A percentile compares a stretch with the other conserved stretches of the same genome.
phyloP scores from a whole-genome alignment of 2,888 invertebrate genomes.

The Drosophila multiciliata region DNA sequence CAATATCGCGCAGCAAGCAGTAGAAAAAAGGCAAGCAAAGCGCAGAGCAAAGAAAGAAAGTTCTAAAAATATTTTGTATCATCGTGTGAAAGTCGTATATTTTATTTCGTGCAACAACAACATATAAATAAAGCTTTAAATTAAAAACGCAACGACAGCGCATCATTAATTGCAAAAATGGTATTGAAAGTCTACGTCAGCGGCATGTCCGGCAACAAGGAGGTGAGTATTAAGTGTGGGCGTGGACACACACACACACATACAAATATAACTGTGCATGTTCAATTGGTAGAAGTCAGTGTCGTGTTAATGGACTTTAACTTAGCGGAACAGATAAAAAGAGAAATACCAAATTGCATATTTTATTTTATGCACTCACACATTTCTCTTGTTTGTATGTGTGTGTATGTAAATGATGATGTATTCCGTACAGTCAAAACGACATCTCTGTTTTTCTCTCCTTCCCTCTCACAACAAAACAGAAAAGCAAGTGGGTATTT shows the following conservation, averaged over 20 bases:
- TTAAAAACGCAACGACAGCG: slow-evolving; percentile 38
- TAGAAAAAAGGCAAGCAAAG: slow-evolving; percentile 36
- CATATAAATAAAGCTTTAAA: slow-evolving; percentile 48
- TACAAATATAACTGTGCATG: slow-evolving; percentile 6
- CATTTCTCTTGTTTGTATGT: slow-evolving; percentile 38
- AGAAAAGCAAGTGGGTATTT: slow-evolving; percentile 72
- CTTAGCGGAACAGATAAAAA: slow-evolving; percentile 40
- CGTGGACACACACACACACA: slow-evolving; percentile 22
- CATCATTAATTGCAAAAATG: slow-evolving; percentile 86
- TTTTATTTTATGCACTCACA: slow-evolving; percentile 56
- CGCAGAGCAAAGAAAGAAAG: slow-evolving; percentile 63
- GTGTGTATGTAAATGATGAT: slow-evolving; percentile 36
- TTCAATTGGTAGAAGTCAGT: slow-evolving; percentile 45
- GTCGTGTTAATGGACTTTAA: slow-evolving; percentile 71
- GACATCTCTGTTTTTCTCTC: slow-evolving; percentile 47
- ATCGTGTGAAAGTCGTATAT: slow-evolving; percentile 69
- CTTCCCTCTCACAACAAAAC: slow-evolving; percentile 42
- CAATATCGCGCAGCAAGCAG: slow-evolving; percentile 40
- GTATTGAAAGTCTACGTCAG: slow-evolving; percentile 96
- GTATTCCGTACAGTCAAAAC: slow-evolving; percentile 64
- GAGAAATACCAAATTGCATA: slow-evolving; percentile 53
- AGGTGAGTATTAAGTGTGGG: slow-evolving; percentile 87
- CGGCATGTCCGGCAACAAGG: slow-evolving; percentile 97
- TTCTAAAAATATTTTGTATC: slow-evolving; percentile 75
- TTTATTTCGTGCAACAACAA: slow-evolving; percentile 41